These are phyloP conservation scores for Lapara coniferarum DNA, from an alignment of 2,888 invertebrate species.

Conservation along the genomic window DNA sequence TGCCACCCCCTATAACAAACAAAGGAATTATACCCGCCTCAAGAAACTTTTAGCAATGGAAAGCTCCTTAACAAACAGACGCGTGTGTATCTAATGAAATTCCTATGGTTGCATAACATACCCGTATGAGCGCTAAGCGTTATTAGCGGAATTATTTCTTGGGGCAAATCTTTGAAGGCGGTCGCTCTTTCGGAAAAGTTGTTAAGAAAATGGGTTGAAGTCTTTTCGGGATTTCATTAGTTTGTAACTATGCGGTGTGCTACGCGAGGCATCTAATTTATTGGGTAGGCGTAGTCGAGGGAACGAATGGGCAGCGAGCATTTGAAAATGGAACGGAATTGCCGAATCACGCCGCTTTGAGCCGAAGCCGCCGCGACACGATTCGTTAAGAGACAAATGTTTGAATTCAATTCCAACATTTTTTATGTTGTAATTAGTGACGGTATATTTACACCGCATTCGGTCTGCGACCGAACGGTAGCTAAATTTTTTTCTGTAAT, in stretches of 20 bases:
- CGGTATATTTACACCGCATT: constrained; percentile 72
- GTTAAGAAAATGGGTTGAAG: constrained; percentile 83
- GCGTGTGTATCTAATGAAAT: constrained; percentile 84
- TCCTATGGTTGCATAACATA: constrained; percentile 84
- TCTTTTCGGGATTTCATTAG: constrained; percentile 82
- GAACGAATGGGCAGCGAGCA: constrained; percentile 82
- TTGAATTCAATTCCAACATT: constrained; percentile 79
- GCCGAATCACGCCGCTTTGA: constrained; percentile 83
- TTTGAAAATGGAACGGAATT: constrained; percentile 74
- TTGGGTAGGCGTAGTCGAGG: constrained; percentile 81
- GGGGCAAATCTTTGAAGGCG: constrained; percentile 82
- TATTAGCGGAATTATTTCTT: constrained; percentile 82
- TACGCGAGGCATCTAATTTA: constrained; percentile 80
- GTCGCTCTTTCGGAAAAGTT: constrained; percentile 83
- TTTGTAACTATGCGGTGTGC: constrained; percentile 81
- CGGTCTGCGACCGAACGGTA: constrained; percentile 66
- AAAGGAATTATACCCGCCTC: constrained; percentile 84
- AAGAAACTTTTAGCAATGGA: constrained; percentile 85
- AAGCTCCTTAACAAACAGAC: constrained; percentile 84
- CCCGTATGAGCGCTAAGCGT: constrained; percentile 77
- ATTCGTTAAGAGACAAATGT: constrained; percentile 84
- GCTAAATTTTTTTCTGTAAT: constrained; percentile 66
- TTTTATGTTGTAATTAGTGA: constrained; percentile 76
- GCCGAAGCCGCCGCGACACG: constrained; percentile 75
- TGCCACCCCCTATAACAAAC: constrained; percentile 79